Percentiles rank a stretch among this genome's conserved stretches.
phyloP scores from a whole-genome alignment of 1,140 invertebrate genomes.

The Euschistus heros region DNA sequence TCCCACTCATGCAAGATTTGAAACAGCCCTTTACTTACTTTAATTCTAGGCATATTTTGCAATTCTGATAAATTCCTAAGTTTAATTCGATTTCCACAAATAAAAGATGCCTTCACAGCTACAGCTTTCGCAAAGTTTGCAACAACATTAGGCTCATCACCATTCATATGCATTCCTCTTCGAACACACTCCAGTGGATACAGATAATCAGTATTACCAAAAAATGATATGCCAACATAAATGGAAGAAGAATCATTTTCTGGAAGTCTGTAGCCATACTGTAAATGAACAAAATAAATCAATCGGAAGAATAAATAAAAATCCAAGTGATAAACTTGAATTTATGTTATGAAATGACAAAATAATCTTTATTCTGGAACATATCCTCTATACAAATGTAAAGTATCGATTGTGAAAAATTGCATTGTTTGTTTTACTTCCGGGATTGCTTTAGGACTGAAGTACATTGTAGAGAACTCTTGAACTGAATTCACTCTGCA shows the following conservation, averaged over 20 bases:
- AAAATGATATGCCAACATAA: constrained; percentile 4
- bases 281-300: not conserved
- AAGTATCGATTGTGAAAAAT: not conserved
- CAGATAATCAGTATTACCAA: not conserved
- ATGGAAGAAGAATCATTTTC: not conserved
- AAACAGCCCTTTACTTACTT: too few species aligned
- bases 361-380: not conserved
- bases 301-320: not conserved
- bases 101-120: too few species aligned
- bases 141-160: not conserved
- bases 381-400: not conserved
- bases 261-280: constrained; percentile 8
- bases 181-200: not conserved
- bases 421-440: not conserved
- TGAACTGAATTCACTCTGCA: too few species aligned
- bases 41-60: too few species aligned
- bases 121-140: too few species aligned
- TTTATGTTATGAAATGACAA: not conserved
- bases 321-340: not conserved
- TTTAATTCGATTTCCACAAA: too few species aligned
- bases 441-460: too few species aligned
- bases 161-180: not conserved
- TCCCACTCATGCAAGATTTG: too few species aligned
- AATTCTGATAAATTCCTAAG: too few species aligned
- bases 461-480: too few species aligned